Conservation (phyloP, 2,797 vertebrate species). For the Salmo trutta region DNA sequence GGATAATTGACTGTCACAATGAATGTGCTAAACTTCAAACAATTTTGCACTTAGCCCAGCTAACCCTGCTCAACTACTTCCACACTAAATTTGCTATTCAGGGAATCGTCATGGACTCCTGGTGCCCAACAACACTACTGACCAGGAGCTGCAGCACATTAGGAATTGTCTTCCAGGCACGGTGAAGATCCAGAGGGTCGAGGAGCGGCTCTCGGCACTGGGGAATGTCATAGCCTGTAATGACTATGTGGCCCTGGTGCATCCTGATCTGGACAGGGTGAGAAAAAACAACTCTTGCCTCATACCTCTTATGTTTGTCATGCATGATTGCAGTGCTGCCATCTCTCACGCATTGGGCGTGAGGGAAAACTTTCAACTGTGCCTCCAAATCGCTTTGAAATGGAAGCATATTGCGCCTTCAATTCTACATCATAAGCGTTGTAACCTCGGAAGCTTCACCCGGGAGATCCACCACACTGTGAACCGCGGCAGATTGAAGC, state of each 20-base stretch:
- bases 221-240: constrained; percentile 95
- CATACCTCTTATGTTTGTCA: neutral
- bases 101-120: constrained; percentile 90
- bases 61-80: neutral
- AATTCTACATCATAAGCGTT: too few species aligned
- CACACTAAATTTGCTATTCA: neutral
- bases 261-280: constrained; percentile 95
- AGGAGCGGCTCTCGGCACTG: constrained; percentile 90
- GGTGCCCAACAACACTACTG: constrained; percentile 91
- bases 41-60: neutral
- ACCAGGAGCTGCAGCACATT: constrained; percentile 97
- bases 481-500: too few species aligned
- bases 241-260: constrained; percentile 95
- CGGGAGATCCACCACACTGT: too few species aligned
- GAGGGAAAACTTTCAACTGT: too few species aligned
- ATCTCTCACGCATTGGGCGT: too few species aligned
- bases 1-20: too few species aligned
- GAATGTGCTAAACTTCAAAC: neutral
- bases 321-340: neutral
- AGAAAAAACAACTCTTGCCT: constrained; percentile 6
- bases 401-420: too few species aligned
- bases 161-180: constrained; percentile 88
- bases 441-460: too few species aligned
- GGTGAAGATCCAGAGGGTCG: constrained; percentile 88
- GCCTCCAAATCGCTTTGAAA: too few species aligned